These are phyloP conservation scores for Bimastos eiseni DNA, from an alignment of 2,888 invertebrate species.

Conservation along the genomic window DNA sequence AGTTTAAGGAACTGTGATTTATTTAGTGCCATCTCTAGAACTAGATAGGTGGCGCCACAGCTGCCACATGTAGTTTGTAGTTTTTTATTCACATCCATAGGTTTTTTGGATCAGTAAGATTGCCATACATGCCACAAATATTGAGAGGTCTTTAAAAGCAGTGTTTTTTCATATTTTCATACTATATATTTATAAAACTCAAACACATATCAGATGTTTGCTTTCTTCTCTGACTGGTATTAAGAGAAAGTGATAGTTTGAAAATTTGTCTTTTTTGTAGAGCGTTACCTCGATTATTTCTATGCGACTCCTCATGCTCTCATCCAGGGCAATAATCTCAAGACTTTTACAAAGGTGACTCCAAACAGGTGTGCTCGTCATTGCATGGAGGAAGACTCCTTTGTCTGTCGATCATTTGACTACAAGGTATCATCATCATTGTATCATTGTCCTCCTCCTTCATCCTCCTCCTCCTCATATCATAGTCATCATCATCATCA, in stretches of 20 bases:
- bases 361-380: conserved; percentile 56
- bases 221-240: neutral
- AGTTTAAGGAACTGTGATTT: neutral
- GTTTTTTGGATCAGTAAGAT: neutral
- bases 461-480: too few species aligned
- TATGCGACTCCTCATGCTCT: conserved; percentile 57
- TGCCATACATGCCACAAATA: neutral
- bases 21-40: neutral
- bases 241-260: too few species aligned
- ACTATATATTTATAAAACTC: neutral
- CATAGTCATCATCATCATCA: too few species aligned
- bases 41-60: neutral
- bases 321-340: conserved; percentile 53
- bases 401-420: conserved; percentile 58
- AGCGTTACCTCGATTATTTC: conserved; percentile 51
- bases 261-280: conserved; percentile 46
- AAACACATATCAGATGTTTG: neutral
- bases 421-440: conserved; percentile 53
- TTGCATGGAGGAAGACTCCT: conserved; percentile 54
- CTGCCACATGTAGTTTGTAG: neutral
- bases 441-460: too few species aligned
- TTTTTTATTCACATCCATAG: neutral
- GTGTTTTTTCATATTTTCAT: neutral
- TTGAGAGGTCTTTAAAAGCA: neutral
- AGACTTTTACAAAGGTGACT: conserved; percentile 49